Conservation (phyloP, 2,888 invertebrate species). For the Eilema sororculum region DNA sequence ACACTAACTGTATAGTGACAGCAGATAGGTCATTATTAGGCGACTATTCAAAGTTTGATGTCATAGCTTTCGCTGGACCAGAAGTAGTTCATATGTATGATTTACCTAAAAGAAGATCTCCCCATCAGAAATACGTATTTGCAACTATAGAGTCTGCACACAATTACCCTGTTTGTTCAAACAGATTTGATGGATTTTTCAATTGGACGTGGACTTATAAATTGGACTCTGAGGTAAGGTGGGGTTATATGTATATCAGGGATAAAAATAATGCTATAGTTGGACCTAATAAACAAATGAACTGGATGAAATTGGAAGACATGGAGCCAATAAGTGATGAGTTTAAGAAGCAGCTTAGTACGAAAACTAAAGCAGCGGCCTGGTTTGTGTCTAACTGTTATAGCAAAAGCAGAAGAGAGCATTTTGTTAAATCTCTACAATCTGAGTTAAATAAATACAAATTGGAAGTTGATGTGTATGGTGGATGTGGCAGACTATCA, state of each 20-base stretch:
- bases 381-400: slow-evolving; percentile 66
- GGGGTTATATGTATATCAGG: slow-evolving; percentile 63
- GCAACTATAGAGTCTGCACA: slow-evolving; percentile 69
- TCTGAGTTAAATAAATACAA: slow-evolving; percentile 47
- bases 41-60: slow-evolving; percentile 67
- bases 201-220: slow-evolving; percentile 76
- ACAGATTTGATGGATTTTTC: slow-evolving; percentile 61
- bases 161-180: slow-evolving; percentile 60
- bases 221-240: slow-evolving; percentile 66
- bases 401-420: slow-evolving; percentile 51
- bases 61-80: slow-evolving; percentile 67
- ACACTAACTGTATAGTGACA: slow-evolving; percentile 71
- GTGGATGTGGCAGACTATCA: slow-evolving; percentile 56
- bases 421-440: slow-evolving; percentile 42
- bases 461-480: slow-evolving; percentile 61
- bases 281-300: slow-evolving; percentile 64
- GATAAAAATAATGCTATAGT: slow-evolving; percentile 53
- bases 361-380: slow-evolving; percentile 60
- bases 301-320: slow-evolving; percentile 58
- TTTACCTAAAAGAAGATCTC: slow-evolving; percentile 56
- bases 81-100: slow-evolving; percentile 46
- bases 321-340: slow-evolving; percentile 61
- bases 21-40: slow-evolving; percentile 51
- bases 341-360: slow-evolving; percentile 45
- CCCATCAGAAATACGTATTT: slow-evolving; percentile 69